phyloP scores from a whole-genome alignment of 2,113 vertebrate genomes.

The Hippoglossus stenolepis region DNA sequence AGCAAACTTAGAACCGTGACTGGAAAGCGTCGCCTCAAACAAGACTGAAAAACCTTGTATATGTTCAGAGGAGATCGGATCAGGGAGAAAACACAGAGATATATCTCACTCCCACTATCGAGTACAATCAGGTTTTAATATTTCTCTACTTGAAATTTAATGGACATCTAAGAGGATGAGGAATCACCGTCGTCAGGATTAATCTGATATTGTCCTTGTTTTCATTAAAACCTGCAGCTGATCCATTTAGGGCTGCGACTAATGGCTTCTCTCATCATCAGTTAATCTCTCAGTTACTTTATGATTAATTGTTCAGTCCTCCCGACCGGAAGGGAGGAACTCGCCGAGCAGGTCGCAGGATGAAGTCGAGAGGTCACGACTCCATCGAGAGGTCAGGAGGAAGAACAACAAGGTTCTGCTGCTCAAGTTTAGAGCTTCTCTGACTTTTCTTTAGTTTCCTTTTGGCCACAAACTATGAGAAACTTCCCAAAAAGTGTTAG shows the following conservation, averaged over 20 bases:
- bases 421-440: too few species aligned
- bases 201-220: not conserved
- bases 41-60: constrained; percentile 68
- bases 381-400: not conserved
- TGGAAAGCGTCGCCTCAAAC: constrained; percentile 52
- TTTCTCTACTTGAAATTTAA: not conserved
- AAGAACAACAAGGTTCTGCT: not conserved
- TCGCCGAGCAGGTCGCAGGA: not conserved
- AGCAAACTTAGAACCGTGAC: constrained; percentile 34
- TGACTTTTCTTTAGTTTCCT: too few species aligned
- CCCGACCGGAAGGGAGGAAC: not conserved
- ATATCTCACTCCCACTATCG: not conserved
- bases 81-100: constrained; percentile 31
- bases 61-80: constrained; percentile 48
- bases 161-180: not conserved
- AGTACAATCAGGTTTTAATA: too few species aligned
- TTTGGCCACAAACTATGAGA: too few species aligned
- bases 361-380: not conserved
- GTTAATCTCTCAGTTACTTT: not conserved
- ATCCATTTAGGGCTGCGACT: not conserved
- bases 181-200: not conserved
- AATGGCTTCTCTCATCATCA: not conserved
- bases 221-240: not conserved
- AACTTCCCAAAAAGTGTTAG: too few species aligned
- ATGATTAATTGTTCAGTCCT: not conserved